phyloP scores from a whole-genome alignment of 2,797 vertebrate genomes.

The Pelochelys cantorii region DNA sequence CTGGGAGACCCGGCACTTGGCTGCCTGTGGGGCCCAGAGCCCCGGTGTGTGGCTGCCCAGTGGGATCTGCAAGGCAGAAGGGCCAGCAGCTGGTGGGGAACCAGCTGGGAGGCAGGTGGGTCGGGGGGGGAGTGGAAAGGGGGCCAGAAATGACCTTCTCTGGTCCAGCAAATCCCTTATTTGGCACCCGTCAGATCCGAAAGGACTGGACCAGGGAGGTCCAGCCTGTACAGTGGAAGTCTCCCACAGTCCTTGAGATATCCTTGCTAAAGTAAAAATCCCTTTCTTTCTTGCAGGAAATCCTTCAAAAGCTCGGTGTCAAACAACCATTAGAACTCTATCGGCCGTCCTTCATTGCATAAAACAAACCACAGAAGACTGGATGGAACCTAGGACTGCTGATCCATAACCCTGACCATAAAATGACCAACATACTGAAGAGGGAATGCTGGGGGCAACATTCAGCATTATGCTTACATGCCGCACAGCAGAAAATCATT shows the following conservation, averaged over 20 bases:
- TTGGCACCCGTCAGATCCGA: too few species aligned
- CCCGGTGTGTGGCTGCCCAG: too few species aligned
- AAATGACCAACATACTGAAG: neutral
- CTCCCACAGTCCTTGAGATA: neutral
- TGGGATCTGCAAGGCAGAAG: too few species aligned
- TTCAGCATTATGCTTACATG: neutral
- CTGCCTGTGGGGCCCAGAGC: too few species aligned
- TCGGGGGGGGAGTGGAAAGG: too few species aligned
- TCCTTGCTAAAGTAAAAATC: neutral
- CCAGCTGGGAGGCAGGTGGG: too few species aligned
- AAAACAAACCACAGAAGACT: conserved; percentile 5
- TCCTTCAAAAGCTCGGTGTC: neutral
- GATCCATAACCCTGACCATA: neutral
- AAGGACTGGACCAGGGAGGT: too few species aligned
- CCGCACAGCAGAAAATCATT: neutral
- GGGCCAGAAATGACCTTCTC: too few species aligned
- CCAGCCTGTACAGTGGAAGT: too few species aligned
- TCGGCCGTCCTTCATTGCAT: neutral
- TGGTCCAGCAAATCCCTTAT: too few species aligned
- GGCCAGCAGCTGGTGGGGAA: too few species aligned
- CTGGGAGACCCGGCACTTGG: too few species aligned
- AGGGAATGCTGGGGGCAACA: neutral
- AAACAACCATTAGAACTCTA: neutral
- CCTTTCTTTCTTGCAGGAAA: neutral
- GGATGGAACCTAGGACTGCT: neutral